phyloP scores from a whole-genome alignment of 2,888 invertebrate genomes.

The Caenorhabditis uteleia region DNA sequence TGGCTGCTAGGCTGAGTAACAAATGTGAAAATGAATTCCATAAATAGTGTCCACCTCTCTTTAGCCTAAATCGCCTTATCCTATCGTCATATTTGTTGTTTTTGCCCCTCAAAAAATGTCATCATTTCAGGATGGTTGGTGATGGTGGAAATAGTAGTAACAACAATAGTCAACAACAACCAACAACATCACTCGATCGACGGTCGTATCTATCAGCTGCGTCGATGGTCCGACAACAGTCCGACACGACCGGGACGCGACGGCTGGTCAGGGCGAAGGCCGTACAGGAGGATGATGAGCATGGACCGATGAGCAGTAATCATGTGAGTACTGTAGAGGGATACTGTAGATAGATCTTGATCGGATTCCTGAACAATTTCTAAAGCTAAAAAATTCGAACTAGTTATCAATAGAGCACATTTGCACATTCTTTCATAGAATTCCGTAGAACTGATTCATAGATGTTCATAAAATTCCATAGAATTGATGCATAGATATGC shows the following conservation, averaged over 20 bases:
- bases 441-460: too few relatives aligned
- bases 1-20: too few relatives aligned
- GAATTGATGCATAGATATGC: too few relatives aligned
- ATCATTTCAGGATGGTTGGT: slow-evolving; percentile 50
- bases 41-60: too few relatives aligned
- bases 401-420: too few relatives aligned
- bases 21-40: too few relatives aligned
- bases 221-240: slow-evolving; percentile 61
- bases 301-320: slow-evolving; percentile 20
- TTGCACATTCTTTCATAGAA: too few relatives aligned
- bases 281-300: slow-evolving; percentile 38
- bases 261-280: slow-evolving; percentile 43
- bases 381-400: too few relatives aligned
- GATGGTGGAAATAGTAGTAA: slow-evolving; percentile 24
- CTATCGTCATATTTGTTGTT: too few relatives aligned
- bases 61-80: too few relatives aligned
- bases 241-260: slow-evolving; percentile 50
- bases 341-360: neutral
- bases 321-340: slow-evolving; percentile 11
- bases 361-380: neutral
- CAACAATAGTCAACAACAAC: slow-evolving; percentile 7
- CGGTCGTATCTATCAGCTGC: slow-evolving; percentile 41
- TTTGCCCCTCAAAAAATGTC: neutral
- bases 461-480: too few relatives aligned
- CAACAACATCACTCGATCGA: slow-evolving; percentile 30